These are phyloP conservation scores for Dryas iulia DNA, from an alignment of 1,140 invertebrate genomes.

Conservation along the genomic window DNA sequence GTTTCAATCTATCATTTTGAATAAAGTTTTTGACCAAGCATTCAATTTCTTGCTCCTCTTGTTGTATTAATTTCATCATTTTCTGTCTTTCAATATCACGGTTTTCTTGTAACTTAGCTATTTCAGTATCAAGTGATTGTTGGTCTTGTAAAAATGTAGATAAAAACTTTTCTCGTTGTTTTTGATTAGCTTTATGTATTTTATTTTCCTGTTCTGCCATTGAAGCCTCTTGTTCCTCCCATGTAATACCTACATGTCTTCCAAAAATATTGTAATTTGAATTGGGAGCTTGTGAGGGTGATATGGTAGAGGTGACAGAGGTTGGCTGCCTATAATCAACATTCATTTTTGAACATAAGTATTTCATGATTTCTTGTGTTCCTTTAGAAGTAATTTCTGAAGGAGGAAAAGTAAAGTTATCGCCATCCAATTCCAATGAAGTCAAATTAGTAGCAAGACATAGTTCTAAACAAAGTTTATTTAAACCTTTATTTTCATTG, in stretches of 20 bases:
- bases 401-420: conserved; percentile 84
- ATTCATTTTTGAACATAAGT: conserved; percentile 80
- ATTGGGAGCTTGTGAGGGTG: conserved; percentile 38
- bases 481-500: conserved; percentile 81
- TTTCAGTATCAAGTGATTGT: conserved; percentile 82
- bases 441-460: conserved; percentile 81
- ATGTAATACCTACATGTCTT: conserved; percentile 54
- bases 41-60: conserved; percentile 84
- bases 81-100: conserved; percentile 83
- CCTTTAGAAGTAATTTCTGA: conserved; percentile 81
- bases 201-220: conserved; percentile 69
- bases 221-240: conserved; percentile 74
- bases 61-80: conserved; percentile 81
- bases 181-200: conserved; percentile 70
- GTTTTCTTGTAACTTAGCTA: conserved; percentile 84
- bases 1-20: conserved; percentile 79
- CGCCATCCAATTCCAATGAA: conserved; percentile 82
- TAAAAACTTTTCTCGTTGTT: conserved; percentile 81
- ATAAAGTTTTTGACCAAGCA: conserved; percentile 84
- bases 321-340: conserved; percentile 60
- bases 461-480: conserved; percentile 82
- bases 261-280: conserved; percentile 52
- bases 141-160: conserved; percentile 83
- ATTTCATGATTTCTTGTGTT: conserved; percentile 84
- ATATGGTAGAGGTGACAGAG: conserved; percentile 35